Conservation (phyloP, 2,113 vertebrate species). For the Lota lota region DNA sequence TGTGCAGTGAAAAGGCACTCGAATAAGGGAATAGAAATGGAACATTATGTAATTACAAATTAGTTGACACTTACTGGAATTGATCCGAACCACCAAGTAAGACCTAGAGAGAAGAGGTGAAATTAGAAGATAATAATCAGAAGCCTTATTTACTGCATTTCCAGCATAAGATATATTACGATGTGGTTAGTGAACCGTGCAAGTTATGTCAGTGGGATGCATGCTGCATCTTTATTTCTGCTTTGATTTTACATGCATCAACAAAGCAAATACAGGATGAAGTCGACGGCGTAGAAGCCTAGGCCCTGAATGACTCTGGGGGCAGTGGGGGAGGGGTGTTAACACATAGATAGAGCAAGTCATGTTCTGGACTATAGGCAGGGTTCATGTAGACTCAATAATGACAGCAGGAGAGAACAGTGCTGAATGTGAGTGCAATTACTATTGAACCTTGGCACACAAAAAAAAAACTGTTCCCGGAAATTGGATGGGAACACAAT, state of each 20-base stretch:
- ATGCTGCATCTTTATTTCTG: background rate
- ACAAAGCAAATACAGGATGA: background rate
- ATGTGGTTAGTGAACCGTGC: background rate
- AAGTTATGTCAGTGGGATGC: background rate
- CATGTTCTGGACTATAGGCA: no score
- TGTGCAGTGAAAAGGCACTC: conserved; percentile 4
- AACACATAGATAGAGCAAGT: no score
- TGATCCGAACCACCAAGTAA: conserved; percentile 42
- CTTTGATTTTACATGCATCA: background rate
- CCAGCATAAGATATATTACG: no score
- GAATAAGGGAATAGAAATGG: no score
- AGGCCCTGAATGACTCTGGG: no score
- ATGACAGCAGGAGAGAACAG: conserved; percentile 2
- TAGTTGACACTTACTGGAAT: conserved; percentile 62
- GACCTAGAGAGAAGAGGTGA: conserved; percentile 49
- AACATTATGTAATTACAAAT: no score
- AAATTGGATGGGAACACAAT: conserved; percentile 24
- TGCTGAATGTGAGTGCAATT: conserved; percentile 22
- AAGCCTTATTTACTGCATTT: no score
- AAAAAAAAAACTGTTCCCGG: background rate
- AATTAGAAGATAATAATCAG: conserved; percentile 2
- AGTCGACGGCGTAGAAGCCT: no score
- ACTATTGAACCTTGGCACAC: conserved; percentile 33
- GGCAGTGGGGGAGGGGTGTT: no score
- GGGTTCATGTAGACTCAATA: background rate